Conservation (phyloP, 2,113 vertebrate genomes). For the Corapipo altera region DNA sequence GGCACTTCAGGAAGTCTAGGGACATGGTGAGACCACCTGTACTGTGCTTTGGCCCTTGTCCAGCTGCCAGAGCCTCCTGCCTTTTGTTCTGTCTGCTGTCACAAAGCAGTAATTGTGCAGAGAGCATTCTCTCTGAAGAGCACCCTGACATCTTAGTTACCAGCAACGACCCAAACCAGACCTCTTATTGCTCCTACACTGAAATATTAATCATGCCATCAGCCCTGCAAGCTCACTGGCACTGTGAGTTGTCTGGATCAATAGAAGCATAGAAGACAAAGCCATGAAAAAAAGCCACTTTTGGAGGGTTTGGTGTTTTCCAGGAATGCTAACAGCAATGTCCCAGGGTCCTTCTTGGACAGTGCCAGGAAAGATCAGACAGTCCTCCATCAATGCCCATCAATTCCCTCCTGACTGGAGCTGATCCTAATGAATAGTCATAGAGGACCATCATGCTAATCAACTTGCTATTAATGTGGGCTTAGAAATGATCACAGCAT, state of each 20-base stretch:
- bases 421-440: constrained; percentile 42
- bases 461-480: background rate
- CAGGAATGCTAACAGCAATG: background rate
- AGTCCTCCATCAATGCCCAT: background rate
- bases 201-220: constrained; percentile 24
- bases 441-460: background rate
- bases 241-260: background rate
- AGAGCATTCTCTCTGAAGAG: background rate
- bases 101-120: background rate
- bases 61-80: background rate
- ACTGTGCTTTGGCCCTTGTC: background rate
- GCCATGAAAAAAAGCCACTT: background rate
- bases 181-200: background rate
- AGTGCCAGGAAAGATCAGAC: background rate
- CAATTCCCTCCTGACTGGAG: constrained; percentile 7
- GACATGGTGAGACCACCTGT: background rate
- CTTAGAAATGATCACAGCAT: background rate
- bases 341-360: background rate
- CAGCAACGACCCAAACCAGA: background rate
- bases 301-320: background rate
- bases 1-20: background rate
- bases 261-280: background rate
- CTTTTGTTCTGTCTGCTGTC: background rate
- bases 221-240: background rate
- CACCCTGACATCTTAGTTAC: background rate